phyloP scores from a whole-genome alignment of 2,888 invertebrate genomes.

The Himalopsyche japonica region DNA sequence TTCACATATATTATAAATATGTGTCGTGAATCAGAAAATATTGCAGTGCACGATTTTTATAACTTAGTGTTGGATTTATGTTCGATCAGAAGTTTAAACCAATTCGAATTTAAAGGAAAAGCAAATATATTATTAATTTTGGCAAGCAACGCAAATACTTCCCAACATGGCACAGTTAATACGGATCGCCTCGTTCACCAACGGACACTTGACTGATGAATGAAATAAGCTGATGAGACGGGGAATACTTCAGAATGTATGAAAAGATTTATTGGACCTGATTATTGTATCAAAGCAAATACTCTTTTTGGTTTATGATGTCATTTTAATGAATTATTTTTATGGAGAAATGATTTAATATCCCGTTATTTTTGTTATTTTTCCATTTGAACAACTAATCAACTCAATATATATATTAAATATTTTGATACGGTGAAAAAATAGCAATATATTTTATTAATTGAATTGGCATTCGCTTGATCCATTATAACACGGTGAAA shows the following conservation, averaged over 20 bases:
- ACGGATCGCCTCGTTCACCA: not conserved
- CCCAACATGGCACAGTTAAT: not conserved
- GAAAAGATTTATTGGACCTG: not conserved
- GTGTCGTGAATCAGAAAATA: too few relatives aligned
- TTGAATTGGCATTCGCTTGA: too few relatives aligned
- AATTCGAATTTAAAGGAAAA: too few relatives aligned
- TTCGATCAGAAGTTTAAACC: not conserved
- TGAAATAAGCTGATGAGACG: constrained; percentile 26
- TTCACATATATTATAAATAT: too few relatives aligned
- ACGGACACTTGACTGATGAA: constrained; percentile 19
- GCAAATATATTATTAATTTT: not conserved
- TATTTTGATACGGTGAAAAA: too few relatives aligned
- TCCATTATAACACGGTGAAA: too few relatives aligned
- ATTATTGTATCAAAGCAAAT: not conserved
- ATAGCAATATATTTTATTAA: too few relatives aligned
- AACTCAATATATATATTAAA: too few relatives aligned
- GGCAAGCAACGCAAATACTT: not conserved
- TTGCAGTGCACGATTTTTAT: too few relatives aligned
- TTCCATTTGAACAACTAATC: too few relatives aligned
- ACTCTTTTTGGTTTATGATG: not conserved
- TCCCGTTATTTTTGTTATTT: too few relatives aligned
- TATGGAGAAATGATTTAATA: too few relatives aligned
- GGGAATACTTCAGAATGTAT: not conserved
- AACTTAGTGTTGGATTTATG: not conserved
- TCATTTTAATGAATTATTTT: not conserved